Percentiles rank a stretch among this genome's conserved stretches.
These are phyloP conservation scores for Pungitius pungitius DNA, from an alignment of 2,113 vertebrate species.

Conservation along the genomic window DNA sequence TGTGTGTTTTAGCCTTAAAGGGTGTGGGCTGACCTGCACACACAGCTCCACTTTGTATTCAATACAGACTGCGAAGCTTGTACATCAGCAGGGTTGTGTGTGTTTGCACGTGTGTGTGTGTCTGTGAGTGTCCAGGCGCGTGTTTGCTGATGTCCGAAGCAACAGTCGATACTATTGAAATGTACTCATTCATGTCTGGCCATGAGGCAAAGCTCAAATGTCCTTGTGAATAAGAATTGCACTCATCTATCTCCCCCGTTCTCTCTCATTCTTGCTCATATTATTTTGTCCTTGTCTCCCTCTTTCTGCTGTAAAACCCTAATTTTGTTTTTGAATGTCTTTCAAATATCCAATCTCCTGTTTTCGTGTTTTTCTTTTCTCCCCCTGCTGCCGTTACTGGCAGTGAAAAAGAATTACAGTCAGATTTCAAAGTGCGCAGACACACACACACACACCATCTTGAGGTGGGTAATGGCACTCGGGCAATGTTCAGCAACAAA, in stretches of 20 bases:
- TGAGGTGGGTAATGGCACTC: slow-evolving; percentile 69
- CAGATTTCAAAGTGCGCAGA: slow-evolving; percentile 69
- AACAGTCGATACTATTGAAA: slow-evolving; percentile 82
- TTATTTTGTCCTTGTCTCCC: slow-evolving; percentile 67
- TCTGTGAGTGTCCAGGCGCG: not conserved
- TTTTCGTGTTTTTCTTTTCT: not conserved
- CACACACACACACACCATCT: slow-evolving; percentile 42
- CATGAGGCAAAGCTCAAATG: slow-evolving; percentile 75
- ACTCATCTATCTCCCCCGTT: slow-evolving; percentile 45
- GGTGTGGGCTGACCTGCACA: slow-evolving; percentile 32
- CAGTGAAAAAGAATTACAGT: slow-evolving; percentile 56
- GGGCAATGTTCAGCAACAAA: slow-evolving; percentile 72
- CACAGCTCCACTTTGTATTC: slow-evolving; percentile 67
- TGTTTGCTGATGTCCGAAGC: slow-evolving; percentile 71
- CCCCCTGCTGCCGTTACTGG: slow-evolving; percentile 55
- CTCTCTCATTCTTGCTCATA: slow-evolving; percentile 6
- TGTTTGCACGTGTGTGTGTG: slow-evolving; percentile 14
- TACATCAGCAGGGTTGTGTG: slow-evolving; percentile 1
- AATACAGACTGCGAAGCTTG: slow-evolving; percentile 50
- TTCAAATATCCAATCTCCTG: slow-evolving; percentile 36
- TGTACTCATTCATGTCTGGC: slow-evolving; percentile 78
- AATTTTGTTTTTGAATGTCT: slow-evolving; percentile 56
- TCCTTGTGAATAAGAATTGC: slow-evolving; percentile 80
- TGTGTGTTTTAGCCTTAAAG: slow-evolving; percentile 7
- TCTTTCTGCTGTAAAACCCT: slow-evolving; percentile 36